Base-by-base conservation (phyloP, 1,140 invertebrate species). In the Cepaea nemoralis region DNA sequence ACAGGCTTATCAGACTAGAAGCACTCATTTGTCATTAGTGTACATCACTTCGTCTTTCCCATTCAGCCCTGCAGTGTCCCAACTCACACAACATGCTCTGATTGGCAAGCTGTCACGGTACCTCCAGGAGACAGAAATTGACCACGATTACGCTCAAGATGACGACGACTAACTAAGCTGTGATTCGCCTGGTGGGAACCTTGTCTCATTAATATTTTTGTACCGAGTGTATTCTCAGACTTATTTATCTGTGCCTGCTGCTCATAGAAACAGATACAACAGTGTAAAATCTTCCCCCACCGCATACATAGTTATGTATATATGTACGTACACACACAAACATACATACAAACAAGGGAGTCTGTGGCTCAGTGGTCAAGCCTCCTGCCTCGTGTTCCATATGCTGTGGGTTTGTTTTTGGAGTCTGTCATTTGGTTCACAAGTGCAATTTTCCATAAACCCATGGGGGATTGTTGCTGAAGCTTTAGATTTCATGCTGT, bases 21-120 rank as follows among this genome's bases (percentile, higher is more conserved):
- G 83, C 0, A 83, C 86, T 37, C 82, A 88, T 37, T 83, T 90
- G n/a, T 86, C 88, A n/a, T 83, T 84, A 31, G 86, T 83, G 42
- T 85, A 88, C 27, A 81, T 91, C 37, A 90, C 91, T 5, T 92
- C 91, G 6, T 90, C 90, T 8, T 92, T 91, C 77, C 91, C 91
- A 19, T 92, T 91, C 81, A 84, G 87, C 1, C 85, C 89, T 0
- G 86, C 79, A 5, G 79, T 84, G 6, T 77, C 86, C 35, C 67
- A 74, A 24, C 82, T 83, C 33, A 83, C 84, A 35, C 82, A 87
- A 55, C 84, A 88, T 22, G 80, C 81, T 33, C 79, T 87, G 19
- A 80, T 88, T 24, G 87, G 85, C 37, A 87, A 87, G 0, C 78
- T 90, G 24, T 85, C 86, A 81, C 45, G 82, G 22, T 90, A 87